Evolutionary conservation across 2,113 vertebrate species (phyloP).

Genomic region (Oophaga pumilio): DNA sequence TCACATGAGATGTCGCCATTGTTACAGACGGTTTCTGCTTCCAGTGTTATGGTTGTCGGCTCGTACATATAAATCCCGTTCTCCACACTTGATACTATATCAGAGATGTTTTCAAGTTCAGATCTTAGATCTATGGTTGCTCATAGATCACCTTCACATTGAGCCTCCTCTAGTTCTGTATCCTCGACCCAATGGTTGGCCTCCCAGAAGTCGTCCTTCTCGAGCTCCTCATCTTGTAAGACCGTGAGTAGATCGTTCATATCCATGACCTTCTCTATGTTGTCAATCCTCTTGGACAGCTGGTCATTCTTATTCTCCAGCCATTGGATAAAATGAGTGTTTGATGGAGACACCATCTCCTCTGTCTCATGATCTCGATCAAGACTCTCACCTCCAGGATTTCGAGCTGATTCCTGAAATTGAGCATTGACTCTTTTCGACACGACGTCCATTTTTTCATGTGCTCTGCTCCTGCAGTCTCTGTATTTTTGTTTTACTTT

Average conservation of each 20-base stretch:
- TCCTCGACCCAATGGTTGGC: not conserved
- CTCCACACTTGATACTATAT: not conserved
- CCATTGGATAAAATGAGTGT: not conserved
- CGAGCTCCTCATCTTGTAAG: not conserved
- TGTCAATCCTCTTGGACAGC: not conserved
- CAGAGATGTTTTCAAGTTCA: not conserved
- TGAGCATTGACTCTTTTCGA: not conserved
- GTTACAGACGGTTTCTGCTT: not conserved
- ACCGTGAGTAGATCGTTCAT: not conserved
- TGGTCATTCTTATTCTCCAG: too few relatives aligned
- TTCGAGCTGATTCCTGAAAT: not conserved
- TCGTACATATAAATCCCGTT: not conserved
- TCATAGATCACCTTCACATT: not conserved
- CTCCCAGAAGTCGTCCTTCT: not conserved
- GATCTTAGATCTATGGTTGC: not conserved
- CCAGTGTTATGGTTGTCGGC: not conserved
- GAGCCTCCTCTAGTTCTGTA: not conserved
- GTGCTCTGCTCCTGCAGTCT: not conserved
- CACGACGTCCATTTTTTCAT: too few relatives aligned
- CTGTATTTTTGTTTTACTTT: not conserved
- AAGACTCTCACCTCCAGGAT: not conserved
- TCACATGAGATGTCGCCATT: not conserved
- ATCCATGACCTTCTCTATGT: not conserved
- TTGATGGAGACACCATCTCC: not conserved
- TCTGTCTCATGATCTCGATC: not conserved